These are phyloP conservation scores for Scaptomyza parva DNA, from an alignment of 2,888 invertebrate genomes.

Conservation along the genomic window DNA sequence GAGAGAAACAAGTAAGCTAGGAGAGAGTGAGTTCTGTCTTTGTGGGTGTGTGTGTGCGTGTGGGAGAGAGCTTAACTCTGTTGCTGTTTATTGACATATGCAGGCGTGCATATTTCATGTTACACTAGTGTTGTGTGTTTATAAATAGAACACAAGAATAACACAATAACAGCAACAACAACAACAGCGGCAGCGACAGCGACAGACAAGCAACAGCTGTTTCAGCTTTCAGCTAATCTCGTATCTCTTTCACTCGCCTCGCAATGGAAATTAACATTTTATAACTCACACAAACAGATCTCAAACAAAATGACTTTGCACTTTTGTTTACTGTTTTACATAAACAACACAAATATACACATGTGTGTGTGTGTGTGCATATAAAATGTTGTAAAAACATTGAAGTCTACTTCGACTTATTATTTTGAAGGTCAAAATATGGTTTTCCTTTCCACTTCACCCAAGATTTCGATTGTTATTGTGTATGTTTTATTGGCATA, in stretches of 20 bases:
- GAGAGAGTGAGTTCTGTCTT: too few relatives aligned
- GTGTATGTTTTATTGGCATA: constrained; percentile 52
- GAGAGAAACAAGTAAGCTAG: too few relatives aligned
- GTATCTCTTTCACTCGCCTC: constrained; percentile 3
- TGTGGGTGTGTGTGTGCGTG: background rate
- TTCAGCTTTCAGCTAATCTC: background rate
- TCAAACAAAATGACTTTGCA: constrained; percentile 8
- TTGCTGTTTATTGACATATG: constrained; percentile 28
- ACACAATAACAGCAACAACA: background rate
- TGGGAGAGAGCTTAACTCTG: background rate
- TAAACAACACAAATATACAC: background rate
- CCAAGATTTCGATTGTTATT: constrained; percentile 22
- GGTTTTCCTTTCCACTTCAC: constrained; percentile 24
- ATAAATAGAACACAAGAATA: constrained; percentile 8
- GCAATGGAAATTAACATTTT: constrained; percentile 8
- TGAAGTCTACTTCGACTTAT: constrained; percentile 16
- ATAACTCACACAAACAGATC: constrained; percentile 1
- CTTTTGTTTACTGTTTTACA: constrained; percentile 9
- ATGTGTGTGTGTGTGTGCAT: too few relatives aligned
- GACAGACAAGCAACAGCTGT: constrained; percentile 6
- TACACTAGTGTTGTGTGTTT: background rate
- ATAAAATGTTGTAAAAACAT: constrained; percentile 13
- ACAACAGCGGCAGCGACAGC: too few relatives aligned
- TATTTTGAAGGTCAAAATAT: constrained; percentile 66
- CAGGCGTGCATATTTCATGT: constrained; percentile 10